phyloP scores from a whole-genome alignment of 2,797 vertebrate species.

The Gallinago stenura region DNA sequence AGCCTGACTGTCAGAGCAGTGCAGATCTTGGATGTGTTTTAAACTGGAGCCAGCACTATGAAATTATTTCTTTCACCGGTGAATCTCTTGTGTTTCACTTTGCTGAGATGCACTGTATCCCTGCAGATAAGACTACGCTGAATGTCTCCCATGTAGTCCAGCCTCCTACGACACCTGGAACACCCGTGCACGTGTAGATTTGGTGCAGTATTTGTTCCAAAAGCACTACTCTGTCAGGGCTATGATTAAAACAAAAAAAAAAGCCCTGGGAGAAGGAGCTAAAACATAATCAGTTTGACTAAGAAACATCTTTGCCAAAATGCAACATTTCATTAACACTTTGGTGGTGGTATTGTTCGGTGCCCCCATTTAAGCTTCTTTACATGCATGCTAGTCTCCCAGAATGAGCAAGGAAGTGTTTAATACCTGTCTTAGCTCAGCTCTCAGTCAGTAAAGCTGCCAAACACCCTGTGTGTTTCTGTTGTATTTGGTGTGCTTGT shows the following conservation, averaged over 20 bases:
- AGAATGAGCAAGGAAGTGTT: background rate
- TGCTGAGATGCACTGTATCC: background rate
- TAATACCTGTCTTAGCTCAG: background rate
- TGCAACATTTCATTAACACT: background rate
- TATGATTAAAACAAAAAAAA: background rate
- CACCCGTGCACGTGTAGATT: background rate
- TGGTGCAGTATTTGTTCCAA: background rate
- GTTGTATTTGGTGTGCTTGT: background rate
- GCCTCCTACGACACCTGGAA: background rate
- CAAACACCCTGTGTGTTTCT: background rate
- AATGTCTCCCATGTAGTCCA: background rate
- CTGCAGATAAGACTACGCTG: background rate
- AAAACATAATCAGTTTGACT: background rate
- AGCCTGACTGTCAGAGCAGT: background rate
- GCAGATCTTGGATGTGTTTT: background rate
- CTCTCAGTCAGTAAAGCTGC: background rate
- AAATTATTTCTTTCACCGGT: background rate
- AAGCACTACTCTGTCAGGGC: background rate
- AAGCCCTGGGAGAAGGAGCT: background rate
- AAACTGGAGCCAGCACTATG: background rate
- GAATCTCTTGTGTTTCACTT: background rate
- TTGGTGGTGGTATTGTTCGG: background rate
- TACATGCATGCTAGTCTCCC: background rate
- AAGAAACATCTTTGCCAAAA: background rate
- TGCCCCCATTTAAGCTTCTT: background rate